Evolutionary conservation across 1,140 invertebrate genomes (phyloP), one percentile per base, ranked within the genome.

Genomic region (Drosophila ambigua): DNA sequence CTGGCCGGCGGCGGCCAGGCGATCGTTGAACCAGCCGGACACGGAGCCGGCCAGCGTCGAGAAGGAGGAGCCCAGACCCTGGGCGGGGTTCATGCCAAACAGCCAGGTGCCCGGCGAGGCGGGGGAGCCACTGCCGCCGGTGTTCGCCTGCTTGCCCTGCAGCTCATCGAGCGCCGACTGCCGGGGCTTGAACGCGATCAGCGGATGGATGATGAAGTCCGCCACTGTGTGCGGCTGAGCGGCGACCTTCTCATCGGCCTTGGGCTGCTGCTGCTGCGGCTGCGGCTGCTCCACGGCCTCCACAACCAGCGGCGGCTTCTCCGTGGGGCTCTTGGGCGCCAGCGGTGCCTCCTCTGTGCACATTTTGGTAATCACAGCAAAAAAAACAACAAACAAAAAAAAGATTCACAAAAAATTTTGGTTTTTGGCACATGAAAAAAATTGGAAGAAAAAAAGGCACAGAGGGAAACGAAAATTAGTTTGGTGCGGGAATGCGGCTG

Each of bases 181-280:
- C n/a, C 85, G 82, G 0, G 90, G 90, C 68, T 91, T 91, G 44
- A 91, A 91, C 24, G 90, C 90, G 41, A 91, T 91, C 66, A 91
- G 46, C 0, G 90, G 90, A 66, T 91, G 90, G 4, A 91, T 91
- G 9, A 91, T 90, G 41, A 91, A 91, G 53, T 91, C 90, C 7
- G 90, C 90, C 20, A 91, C 83, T 4, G 90, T 91, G 20, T 91
- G 90, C 0, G 82, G 90, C n/a, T 80, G 79, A 2, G 48, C 52
- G 2, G 68, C 60, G 0, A 54, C 55, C 7, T 50, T 41, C 43
- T 72, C 66, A 5, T 63, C 59, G 4, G 41, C 28, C 45, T 16
- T 26, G 44, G 31, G n/a, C 31, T 15, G 43, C 44, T 15, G 35
- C 16, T 7, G 39, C 23, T 2, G 50, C 23, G 26, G 16, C 9